Base-by-base conservation (phyloP, 2,888 invertebrate species). In the Celastrina argiolus region DNA sequence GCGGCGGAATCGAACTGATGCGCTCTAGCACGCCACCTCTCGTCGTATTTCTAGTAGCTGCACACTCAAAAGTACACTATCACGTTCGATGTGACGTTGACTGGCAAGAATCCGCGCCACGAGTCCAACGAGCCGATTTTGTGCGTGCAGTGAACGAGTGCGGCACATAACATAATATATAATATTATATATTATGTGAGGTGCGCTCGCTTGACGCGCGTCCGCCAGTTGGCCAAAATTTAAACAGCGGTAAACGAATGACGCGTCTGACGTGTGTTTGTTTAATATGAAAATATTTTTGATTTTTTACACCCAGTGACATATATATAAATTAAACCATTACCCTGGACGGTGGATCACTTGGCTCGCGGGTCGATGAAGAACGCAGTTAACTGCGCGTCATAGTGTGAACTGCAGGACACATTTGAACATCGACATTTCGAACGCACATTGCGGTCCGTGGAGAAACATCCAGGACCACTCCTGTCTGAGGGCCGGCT, bases 331-430 rank as follows among this genome's bases (percentile, higher is more conserved):
- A 10, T 18, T 22, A 74, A 76, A 77, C 69, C 39, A 82, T 75
- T 80, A 88, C 87, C 84, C 85, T 87, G 83, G 81, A 80, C 87
- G 87, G 88, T 85, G 92, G 91, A 92, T 92, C 92, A 91, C 92
- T 92, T 86, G 92, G 91, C 90, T 92, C 91, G 88, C 88, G 88
- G 83, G 85, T 92, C 92, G 92, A 92, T 92, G 92, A 92, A 92
- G 91, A 92, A 89, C 92, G 92, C 91, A 92, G 89, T 78, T 75
- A 85, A 81, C 79, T 83, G 84, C 83, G 85, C 78, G 83, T 78
- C 79, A 81, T 78, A 81, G 76, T 87, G 85, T 87, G 86, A 88
- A 83, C 79, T 85, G 88, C 88, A 89, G 85, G 83, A 89, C 88
- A 90, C 91, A 88, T 75, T 73, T 88, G 88, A 94, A 87, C 92